Percentiles rank a stretch among this genome's conserved stretches.
Evolutionary conservation across 2,797 vertebrate species (phyloP).

Genomic region (Kryptolebias ocellatus): DNA sequence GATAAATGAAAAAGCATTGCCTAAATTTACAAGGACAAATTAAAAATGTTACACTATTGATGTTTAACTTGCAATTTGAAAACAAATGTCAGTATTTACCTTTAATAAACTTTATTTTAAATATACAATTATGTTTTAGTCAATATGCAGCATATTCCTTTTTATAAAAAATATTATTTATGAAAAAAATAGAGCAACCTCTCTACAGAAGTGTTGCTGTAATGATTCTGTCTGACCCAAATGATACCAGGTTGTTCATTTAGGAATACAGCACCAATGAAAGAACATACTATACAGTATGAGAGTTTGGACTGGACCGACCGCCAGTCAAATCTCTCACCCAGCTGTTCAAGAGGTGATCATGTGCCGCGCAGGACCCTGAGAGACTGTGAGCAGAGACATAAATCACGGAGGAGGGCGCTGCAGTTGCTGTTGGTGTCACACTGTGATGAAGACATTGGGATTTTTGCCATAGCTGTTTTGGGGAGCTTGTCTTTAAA

Average conservation of each 20-base stretch:
- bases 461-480: constrained; percentile 65
- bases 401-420: constrained; percentile 71
- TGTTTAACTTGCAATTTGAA: constrained; percentile 1
- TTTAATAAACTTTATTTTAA: too few species aligned
- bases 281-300: constrained; percentile 59
- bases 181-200: constrained; percentile 17
- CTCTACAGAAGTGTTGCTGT: constrained; percentile 24
- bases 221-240: constrained; percentile 38
- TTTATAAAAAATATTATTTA: constrained; percentile 17
- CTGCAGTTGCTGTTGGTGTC: constrained; percentile 69
- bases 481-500: constrained; percentile 54
- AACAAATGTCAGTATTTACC: neutral
- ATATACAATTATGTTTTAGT: too few species aligned
- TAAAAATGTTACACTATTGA: neutral
- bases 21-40: constrained; percentile 9
- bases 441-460: constrained; percentile 47
- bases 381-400: constrained; percentile 38
- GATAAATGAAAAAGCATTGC: constrained; percentile 21
- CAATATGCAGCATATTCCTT: neutral
- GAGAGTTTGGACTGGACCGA: constrained; percentile 32
- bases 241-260: constrained; percentile 67
- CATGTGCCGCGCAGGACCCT: constrained; percentile 64
- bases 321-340: constrained; percentile 67
- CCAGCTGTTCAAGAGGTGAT: constrained; percentile 77
- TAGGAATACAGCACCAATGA: constrained; percentile 68